Conservation (phyloP, 2,888 invertebrate species). For the Spilosoma lubricipeda region DNA sequence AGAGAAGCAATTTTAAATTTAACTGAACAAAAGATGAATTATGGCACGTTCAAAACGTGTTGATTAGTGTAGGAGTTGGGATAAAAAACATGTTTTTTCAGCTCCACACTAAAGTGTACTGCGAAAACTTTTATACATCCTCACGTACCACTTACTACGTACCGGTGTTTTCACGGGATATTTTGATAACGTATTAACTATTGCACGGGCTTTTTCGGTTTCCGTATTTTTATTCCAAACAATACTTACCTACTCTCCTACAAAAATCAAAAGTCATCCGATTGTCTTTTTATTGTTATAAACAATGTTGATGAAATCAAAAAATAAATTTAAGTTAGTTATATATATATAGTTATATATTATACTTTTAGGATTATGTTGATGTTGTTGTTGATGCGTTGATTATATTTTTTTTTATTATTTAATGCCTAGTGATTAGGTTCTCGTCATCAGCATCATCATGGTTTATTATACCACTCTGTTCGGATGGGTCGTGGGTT, state of each 20-base stretch:
- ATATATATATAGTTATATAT: too few relatives aligned
- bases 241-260: background rate
- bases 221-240: constrained; percentile 21
- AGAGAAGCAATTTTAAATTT: constrained; percentile 31
- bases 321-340: background rate
- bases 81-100: constrained; percentile 26
- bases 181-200: constrained; percentile 52
- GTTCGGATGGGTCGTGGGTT: too few relatives aligned
- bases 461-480: too few relatives aligned
- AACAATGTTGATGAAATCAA: background rate
- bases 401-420: too few relatives aligned
- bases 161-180: constrained; percentile 38
- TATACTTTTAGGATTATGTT: background rate
- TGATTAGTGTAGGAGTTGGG: constrained; percentile 12
- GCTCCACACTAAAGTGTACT: constrained; percentile 32
- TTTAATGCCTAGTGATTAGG: too few relatives aligned
- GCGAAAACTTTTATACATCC: constrained; percentile 44
- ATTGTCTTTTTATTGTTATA: background rate
- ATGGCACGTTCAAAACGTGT: constrained; percentile 20
- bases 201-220: constrained; percentile 39
- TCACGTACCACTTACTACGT: constrained; percentile 50
- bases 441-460: too few relatives aligned
- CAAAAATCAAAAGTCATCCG: background rate
- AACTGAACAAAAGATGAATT: constrained; percentile 33
- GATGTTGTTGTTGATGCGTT: too few relatives aligned